Base-by-base conservation (phyloP, 2,113 vertebrate genomes). In the Microcebus jonahi region DNA sequence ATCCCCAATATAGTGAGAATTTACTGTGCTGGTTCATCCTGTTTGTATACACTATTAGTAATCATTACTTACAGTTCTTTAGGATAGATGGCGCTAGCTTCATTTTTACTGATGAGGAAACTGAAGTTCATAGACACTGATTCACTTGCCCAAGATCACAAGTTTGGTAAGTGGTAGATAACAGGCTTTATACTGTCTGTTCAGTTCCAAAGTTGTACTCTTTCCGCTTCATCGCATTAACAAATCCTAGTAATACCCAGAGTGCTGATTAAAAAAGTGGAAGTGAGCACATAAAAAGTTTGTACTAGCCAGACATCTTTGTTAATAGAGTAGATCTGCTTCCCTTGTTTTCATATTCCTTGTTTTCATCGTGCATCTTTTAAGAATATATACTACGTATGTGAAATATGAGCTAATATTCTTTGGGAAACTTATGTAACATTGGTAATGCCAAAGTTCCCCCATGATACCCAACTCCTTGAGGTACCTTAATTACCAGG, bases 91-190 rank as follows among this genome's bases (percentile, higher is more conserved):
- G 34, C 75, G 17, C 71, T 59, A 75, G n/a, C n/a, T 20, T 53
- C 59, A 34, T 65, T 88, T 55, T 96, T 71, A 77, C 45, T 94
- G 8, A 29, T 71, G 31, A 92, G 53, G n/a, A 87, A 91, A 53
- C 50, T 80, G 65, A 91, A 88, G 27, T 42, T 39, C 20, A 80
- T 65, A 65, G 45, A 80, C 36, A 57, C 23, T 48, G n/a, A 59
- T 57, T 96, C 21, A 84, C 18, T 92, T 79, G 61, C n/a, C 21
- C 80, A 89, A 39, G 36, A 50, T 79, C 36, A 86, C 18, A 65
- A 63, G 75, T 8, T 57, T 91, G 39, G 4, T 55, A 81, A 9
- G 23, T 81, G 27, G 36, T 50, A 75, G 25, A 75, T 75, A 75
- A 71, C 39, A 68, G 57, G 8, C 48, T 75, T 75, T 61, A 68